These are phyloP conservation scores for Protodeltote pygarga DNA, from an alignment of 2,888 invertebrate genomes.

Conservation along the genomic window DNA sequence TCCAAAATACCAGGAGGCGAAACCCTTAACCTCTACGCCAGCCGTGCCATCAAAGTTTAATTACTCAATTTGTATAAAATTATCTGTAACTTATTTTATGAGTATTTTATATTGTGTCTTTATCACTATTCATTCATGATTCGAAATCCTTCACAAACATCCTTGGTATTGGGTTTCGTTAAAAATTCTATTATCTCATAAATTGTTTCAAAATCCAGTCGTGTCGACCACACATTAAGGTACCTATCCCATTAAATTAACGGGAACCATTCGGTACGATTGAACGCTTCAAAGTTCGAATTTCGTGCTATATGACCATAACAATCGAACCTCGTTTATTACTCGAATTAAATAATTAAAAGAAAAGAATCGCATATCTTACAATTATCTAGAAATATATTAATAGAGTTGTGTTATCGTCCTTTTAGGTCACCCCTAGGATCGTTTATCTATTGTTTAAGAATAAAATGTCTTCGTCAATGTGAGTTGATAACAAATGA, in stretches of 20 bases:
- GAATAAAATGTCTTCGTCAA: conserved; percentile 27
- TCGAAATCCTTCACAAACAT: conserved; percentile 32
- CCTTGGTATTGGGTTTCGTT: conserved; percentile 30
- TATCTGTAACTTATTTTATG: conserved; percentile 10
- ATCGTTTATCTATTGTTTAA: conserved; percentile 43
- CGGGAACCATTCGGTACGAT: conserved; percentile 64
- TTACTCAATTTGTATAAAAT: conserved; percentile 14
- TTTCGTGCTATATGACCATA: conserved; percentile 76
- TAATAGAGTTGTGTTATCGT: conserved; percentile 43
- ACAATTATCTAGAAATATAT: conserved; percentile 51
- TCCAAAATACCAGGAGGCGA: no score
- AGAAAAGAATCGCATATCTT: conserved; percentile 59
- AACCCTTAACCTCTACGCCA: background rate
- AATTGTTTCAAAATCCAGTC: conserved; percentile 59
- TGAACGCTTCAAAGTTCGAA: conserved; percentile 54
- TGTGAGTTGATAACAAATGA: conserved; percentile 53
- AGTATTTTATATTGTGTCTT: conserved; percentile 2
- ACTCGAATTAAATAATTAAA: conserved; percentile 67
- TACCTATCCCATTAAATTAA: conserved; percentile 76
- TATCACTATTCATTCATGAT: conserved; percentile 20
- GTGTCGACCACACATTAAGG: conserved; percentile 79
- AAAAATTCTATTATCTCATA: conserved; percentile 46
- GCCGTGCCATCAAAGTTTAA: background rate
- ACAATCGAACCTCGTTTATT: conserved; percentile 68
- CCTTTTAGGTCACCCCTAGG: conserved; percentile 41